Evolutionary conservation across 2,888 invertebrate genomes (phyloP).

Genomic region (Euclidia mi): DNA sequence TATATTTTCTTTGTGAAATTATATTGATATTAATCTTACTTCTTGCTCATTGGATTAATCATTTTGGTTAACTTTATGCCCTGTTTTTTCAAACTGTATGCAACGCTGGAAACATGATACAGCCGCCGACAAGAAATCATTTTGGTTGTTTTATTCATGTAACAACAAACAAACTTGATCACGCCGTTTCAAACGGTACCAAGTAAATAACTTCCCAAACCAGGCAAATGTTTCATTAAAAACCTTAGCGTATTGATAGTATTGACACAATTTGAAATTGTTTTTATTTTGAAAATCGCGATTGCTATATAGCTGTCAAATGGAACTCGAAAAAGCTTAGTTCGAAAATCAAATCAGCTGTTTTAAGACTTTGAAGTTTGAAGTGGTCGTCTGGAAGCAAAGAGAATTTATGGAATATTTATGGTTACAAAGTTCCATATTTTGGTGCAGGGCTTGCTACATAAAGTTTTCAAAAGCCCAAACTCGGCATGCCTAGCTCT

Average conservation of each 20-base stretch:
- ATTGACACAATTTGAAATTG: not conserved
- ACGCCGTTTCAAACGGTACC: not conserved
- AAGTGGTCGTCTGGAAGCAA: constrained; percentile 1
- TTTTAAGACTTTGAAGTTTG: constrained; percentile 3
- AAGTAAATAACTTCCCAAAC: not conserved
- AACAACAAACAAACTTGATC: not conserved
- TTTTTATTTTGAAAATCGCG: constrained; percentile 1
- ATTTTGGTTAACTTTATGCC: constrained; percentile 81
- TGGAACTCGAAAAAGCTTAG: not conserved
- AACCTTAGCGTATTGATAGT: too few relatives aligned
- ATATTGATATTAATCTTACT: constrained; percentile 54
- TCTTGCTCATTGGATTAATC: constrained; percentile 79
- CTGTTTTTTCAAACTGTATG: constrained; percentile 74
- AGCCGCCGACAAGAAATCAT: constrained; percentile 70
- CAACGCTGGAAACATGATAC: constrained; percentile 71
- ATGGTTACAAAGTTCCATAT: too few relatives aligned
- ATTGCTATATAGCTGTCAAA: not conserved
- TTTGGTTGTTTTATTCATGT: not conserved
- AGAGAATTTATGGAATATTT: not conserved
- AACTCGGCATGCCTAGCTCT: too few relatives aligned
- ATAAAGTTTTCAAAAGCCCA: too few relatives aligned
- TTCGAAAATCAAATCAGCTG: constrained; percentile 5
- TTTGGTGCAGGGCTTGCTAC: too few relatives aligned
- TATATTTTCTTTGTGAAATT: not conserved
- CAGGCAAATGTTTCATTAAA: not conserved